A percentile compares a stretch with the other conserved stretches of the same genome.
phyloP scores from a whole-genome alignment of 2,113 vertebrate species.

The Piprites chloris region DNA sequence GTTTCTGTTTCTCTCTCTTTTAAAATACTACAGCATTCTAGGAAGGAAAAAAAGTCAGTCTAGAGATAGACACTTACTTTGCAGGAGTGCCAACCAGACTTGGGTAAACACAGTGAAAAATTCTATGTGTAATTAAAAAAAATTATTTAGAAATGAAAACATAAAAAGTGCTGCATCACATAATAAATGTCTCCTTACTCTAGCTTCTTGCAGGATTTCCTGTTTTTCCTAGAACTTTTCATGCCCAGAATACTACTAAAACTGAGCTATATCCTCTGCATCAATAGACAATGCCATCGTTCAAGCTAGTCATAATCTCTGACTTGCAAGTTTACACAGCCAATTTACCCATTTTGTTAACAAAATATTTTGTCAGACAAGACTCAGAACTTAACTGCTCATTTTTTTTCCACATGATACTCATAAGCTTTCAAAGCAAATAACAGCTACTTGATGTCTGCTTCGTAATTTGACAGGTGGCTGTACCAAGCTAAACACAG shows the following conservation, averaged over 20 bases:
- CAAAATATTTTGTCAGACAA: conserved; percentile 65
- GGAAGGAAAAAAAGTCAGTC: neutral
- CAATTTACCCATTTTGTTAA: conserved; percentile 47
- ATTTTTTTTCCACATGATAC: neutral
- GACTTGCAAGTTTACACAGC: conserved; percentile 1
- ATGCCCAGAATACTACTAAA: conserved; percentile 22
- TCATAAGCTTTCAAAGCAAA: conserved; percentile 22
- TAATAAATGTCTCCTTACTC: conserved; percentile 22
- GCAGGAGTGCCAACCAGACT: neutral
- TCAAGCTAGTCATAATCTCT: conserved; percentile 33
- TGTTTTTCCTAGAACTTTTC: conserved; percentile 58
- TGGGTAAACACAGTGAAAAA: conserved; percentile 23
- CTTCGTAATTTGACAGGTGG: conserved; percentile 16
- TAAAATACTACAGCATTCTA: neutral
- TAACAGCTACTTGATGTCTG: conserved; percentile 23
- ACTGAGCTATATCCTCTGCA: conserved; percentile 5
- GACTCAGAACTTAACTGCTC: conserved; percentile 2
- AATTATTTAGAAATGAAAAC: conserved; percentile 3
- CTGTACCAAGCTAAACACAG: conserved; percentile 7
- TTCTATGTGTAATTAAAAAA: neutral
- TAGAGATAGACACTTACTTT: neutral
- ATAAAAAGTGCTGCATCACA: neutral
- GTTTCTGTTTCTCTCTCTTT: neutral
- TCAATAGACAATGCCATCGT: conserved; percentile 55
- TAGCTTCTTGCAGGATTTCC: conserved; percentile 41